These are phyloP conservation scores for Aphelocoma californica DNA, from an alignment of 2,797 vertebrate genomes.

Conservation along the genomic window DNA sequence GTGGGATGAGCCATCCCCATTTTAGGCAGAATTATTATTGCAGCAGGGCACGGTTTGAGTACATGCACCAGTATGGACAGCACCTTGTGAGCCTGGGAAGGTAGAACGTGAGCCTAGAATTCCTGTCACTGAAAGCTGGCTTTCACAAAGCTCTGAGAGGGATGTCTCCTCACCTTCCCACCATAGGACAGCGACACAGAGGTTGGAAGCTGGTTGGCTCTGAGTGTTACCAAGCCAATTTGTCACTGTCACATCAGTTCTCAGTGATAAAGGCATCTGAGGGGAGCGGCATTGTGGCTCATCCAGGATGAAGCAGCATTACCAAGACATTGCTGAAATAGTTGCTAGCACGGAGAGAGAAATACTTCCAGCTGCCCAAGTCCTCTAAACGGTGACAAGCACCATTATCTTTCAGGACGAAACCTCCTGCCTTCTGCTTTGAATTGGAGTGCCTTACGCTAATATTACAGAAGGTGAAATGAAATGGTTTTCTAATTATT, in stretches of 20 bases:
- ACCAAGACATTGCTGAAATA: neutral
- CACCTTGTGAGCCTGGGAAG: neutral
- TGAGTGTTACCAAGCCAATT: neutral
- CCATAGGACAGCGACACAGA: rapidly evolving
- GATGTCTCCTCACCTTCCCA: neutral
- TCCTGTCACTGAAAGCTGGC: neutral
- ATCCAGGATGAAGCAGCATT: neutral
- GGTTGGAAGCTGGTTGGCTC: neutral
- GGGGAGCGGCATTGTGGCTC: rapidly evolving
- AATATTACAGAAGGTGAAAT: neutral
- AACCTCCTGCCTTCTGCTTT: neutral
- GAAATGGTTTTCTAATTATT: neutral
- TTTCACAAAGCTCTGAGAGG: neutral
- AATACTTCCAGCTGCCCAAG: neutral
- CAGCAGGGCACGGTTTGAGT: neutral
- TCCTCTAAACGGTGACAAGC: neutral
- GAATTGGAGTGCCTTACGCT: neutral
- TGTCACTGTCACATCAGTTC: neutral
- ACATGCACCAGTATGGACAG: neutral
- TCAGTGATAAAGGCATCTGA: neutral
- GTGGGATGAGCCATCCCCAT: neutral
- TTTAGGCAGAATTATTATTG: neutral
- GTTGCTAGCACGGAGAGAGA: neutral
- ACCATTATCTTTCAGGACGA: neutral
- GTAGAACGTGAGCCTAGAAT: neutral